Conservation (phyloP, 2,888 invertebrate species). For the Drosophila multiciliata region DNA sequence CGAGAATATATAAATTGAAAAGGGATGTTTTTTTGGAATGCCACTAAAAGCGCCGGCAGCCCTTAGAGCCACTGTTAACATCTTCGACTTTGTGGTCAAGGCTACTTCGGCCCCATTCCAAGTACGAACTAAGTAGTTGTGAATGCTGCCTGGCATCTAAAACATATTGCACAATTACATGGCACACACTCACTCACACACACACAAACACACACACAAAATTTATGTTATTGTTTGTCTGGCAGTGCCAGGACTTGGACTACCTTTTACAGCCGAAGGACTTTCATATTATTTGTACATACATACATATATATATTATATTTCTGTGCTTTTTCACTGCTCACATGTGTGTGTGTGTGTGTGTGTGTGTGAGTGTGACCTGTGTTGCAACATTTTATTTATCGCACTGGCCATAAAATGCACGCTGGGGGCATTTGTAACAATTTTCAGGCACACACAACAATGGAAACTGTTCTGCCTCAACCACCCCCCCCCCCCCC, state of each 20-base stretch:
- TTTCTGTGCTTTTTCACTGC: constrained; percentile 17
- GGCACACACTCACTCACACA: constrained; percentile 44
- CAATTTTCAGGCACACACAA: constrained; percentile 77
- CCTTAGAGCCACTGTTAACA: constrained; percentile 13
- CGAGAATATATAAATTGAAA: neutral
- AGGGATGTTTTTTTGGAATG: constrained; percentile 7
- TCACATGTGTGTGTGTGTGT: constrained; percentile 2
- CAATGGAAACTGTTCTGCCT: constrained; percentile 54
- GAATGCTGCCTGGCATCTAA: constrained; percentile 55
- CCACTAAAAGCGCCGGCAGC: constrained; percentile 16
- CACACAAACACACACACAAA: constrained; percentile 44
- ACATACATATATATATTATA: constrained; percentile 24
- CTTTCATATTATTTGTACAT: constrained; percentile 73
- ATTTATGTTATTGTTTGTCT: constrained; percentile 81
- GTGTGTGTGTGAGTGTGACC: constrained; percentile 32
- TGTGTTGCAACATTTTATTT: constrained; percentile 79
- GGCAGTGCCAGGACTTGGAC: constrained; percentile 47
- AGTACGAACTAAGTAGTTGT: constrained; percentile 53
- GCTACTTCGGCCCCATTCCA: constrained; percentile 1
- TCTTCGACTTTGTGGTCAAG: constrained; percentile 50
- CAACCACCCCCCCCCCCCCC: neutral
- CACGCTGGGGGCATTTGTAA: constrained; percentile 81
- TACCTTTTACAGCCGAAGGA: constrained; percentile 55
- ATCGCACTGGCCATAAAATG: constrained; percentile 80
- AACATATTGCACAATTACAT: constrained; percentile 78